A percentile compares a stretch with the other conserved stretches of the same genome.
Conservation (phyloP, 2,888 invertebrate genomes). For the Drosophila demipolita region DNA sequence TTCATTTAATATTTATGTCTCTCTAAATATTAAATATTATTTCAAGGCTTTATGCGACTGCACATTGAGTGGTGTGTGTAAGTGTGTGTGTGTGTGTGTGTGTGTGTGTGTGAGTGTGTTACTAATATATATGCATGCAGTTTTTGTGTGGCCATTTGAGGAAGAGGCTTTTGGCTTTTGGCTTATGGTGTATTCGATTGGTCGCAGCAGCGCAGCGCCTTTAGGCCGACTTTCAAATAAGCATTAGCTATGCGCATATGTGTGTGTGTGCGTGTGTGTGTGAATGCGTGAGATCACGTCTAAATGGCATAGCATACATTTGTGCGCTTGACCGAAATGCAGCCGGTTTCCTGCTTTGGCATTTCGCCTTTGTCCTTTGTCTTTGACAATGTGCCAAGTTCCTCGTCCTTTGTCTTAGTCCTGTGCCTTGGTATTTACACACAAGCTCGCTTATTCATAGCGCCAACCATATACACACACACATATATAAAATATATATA, state of each 20-base stretch:
- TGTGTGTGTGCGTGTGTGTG: background rate
- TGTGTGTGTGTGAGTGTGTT: slow-evolving; percentile 29
- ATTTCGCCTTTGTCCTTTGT: slow-evolving; percentile 52
- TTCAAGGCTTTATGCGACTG: slow-evolving; percentile 82
- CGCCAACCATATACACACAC: slow-evolving; percentile 1
- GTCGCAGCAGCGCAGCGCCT: slow-evolving; percentile 29
- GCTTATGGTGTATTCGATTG: slow-evolving; percentile 59
- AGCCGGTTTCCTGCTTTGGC: slow-evolving; percentile 55
- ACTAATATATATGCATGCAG: slow-evolving; percentile 41
- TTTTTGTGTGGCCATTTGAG: slow-evolving; percentile 40
- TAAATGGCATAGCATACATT: slow-evolving; percentile 71
- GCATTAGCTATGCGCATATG: slow-evolving; percentile 32
- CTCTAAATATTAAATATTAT: slow-evolving; percentile 86
- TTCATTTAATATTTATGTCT: slow-evolving; percentile 85
- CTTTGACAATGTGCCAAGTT: slow-evolving; percentile 18
- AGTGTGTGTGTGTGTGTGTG: slow-evolving; percentile 15
- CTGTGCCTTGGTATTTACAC: slow-evolving; percentile 46
- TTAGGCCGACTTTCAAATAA: slow-evolving; percentile 30
- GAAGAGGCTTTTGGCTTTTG: slow-evolving; percentile 30
- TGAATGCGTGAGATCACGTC: slow-evolving; percentile 40
- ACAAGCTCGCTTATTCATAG: slow-evolving; percentile 51
- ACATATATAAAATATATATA: background rate
- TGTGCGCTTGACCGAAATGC: slow-evolving; percentile 76
- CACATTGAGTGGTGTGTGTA: slow-evolving; percentile 21
- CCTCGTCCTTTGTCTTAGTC: slow-evolving; percentile 23